Evolutionary conservation across 2,113 vertebrate species (phyloP), one percentile per base, ranked within the genome.

Genomic region (Cairina moschata): DNA sequence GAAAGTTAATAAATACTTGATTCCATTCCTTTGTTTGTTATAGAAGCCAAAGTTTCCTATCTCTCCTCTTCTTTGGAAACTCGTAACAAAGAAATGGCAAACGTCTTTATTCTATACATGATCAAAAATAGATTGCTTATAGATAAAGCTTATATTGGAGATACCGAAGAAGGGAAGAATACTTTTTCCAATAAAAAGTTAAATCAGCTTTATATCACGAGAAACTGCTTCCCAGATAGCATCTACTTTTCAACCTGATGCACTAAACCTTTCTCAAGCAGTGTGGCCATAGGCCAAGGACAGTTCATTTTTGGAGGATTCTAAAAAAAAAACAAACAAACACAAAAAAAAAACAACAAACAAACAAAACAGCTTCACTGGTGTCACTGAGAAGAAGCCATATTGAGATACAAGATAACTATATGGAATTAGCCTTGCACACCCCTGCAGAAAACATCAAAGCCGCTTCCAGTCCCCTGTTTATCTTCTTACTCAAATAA

Each of bases 401-500:
- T 29, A 56, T 6, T 20, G 15, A 87, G 20, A 67, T 3, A 38
- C 13, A 55, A 4, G 46, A 28, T 9, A 77, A 59, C n/a, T 56
- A 8, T 21, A 60, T 1, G 71, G 26, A 23, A 68, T 66, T 62
- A 86, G 13, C 40, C 55, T 83, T 67, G 55, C 21, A 80, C 60
- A 73, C 76, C 38, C 67, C 85, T 85, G 29, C 52, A 90, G 65
- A 63, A 26, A 94, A 94, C 23, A 90, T 63, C 67, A 94, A 95
- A 88, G 56, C 65, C 78, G 31, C 52, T 94, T 88, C 26, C 18
- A 67, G 88, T 42, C 55, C 69, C 74, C 69, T 67, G 60, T 23
- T 94, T 88, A 93, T 78, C 82, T 80, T 95, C 62, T 50, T 66
- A 85, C 46, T 83, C 34, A 81, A 95, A 85, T 6, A 85, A 90